Base-by-base conservation (phyloP, 1,140 invertebrate species). In the Pristionchus pacificus region DNA sequence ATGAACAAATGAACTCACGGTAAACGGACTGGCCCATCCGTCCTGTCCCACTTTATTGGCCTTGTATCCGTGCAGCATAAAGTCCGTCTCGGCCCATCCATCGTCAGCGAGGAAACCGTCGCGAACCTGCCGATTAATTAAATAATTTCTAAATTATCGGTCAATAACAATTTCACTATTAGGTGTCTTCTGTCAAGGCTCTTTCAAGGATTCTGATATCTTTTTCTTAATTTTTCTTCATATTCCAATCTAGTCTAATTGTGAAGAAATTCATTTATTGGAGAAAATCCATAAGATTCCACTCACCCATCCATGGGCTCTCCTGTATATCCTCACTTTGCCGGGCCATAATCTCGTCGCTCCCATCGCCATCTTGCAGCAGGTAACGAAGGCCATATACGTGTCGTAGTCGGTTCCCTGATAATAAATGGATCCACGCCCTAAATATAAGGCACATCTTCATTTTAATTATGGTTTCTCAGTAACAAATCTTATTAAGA, bases 301-400 rank as follows among this genome's bases (percentile, higher is more conserved):
- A 19, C 73, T 30, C 19, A 76, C 74, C 74, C 74, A 76, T 31
- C 74, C 74, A 32, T 76, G 74, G n/a, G 67, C 74, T 30, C 74
- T 28, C 33, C 73, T 32, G 60, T 76, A 76, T n/a, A 76, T 76
- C 24, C 75, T 60, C 28, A 76, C 59, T 68, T 76, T 75, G 6
- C 65, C 75, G 2, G 75, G 75, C 74, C 69, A 76, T 30, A 76
- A 24, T 1, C 75, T 38, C 28, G 67, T 76, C 29, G 74, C 75
- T 30, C 74, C 74, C 1, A 78, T 32, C 59, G 65, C 72, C 27
- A 79, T 28, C 55, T 79, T 78, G 60, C 75, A 65, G 60, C 78
- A 79, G n/a, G 70, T 71, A 29, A 79, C 78, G 60, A 76, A 79
- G n/a, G 76, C 76, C 76, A 79, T 78, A 64, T 79, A 79, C 19